Evolutionary conservation across 2,797 vertebrate species (phyloP).

Genomic region (Cygnus olor): DNA sequence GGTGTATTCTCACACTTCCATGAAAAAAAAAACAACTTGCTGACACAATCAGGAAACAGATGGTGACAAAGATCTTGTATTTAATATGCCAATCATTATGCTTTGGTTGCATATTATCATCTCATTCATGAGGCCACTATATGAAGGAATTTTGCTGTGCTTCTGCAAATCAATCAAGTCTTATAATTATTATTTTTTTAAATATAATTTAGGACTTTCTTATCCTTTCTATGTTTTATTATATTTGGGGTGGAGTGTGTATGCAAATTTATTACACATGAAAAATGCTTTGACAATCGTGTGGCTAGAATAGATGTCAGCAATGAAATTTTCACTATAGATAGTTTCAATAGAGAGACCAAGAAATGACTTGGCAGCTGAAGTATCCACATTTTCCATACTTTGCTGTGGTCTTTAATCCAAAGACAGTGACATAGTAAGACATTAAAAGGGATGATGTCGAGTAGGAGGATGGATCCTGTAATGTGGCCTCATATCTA

Average conservation of each 20-base stretch:
- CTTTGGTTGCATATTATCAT: slow-evolving; percentile 82
- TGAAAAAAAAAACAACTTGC: slow-evolving; percentile 81
- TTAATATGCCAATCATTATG: slow-evolving; percentile 85
- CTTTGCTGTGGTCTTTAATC: slow-evolving; percentile 47
- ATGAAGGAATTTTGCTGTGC: slow-evolving; percentile 80
- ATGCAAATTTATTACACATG: slow-evolving; percentile 55
- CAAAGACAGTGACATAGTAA: slow-evolving; percentile 57
- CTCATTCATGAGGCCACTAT: slow-evolving; percentile 82
- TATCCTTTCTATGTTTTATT: slow-evolving; percentile 57
- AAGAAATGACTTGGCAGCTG: slow-evolving; percentile 65
- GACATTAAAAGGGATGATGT: slow-evolving; percentile 59
- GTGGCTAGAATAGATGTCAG: slow-evolving; percentile 53
- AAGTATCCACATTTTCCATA: slow-evolving; percentile 52
- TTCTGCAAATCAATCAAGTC: slow-evolving; percentile 73
- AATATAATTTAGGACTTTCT: slow-evolving; percentile 67
- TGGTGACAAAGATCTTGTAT: slow-evolving; percentile 85
- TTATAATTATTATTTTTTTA: slow-evolving; percentile 47
- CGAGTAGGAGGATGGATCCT: slow-evolving; percentile 55
- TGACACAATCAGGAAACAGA: slow-evolving; percentile 87
- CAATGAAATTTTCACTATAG: slow-evolving; percentile 47
- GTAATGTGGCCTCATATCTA: slow-evolving; percentile 52
- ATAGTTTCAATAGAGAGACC: slow-evolving; percentile 36
- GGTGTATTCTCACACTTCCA: slow-evolving; percentile 84
- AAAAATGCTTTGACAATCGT: slow-evolving; percentile 60
- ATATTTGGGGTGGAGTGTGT: slow-evolving; percentile 47